Evolutionary conservation across 1,140 invertebrate genomes (phyloP).

Genomic region (Dendrolimus kikuchii): DNA sequence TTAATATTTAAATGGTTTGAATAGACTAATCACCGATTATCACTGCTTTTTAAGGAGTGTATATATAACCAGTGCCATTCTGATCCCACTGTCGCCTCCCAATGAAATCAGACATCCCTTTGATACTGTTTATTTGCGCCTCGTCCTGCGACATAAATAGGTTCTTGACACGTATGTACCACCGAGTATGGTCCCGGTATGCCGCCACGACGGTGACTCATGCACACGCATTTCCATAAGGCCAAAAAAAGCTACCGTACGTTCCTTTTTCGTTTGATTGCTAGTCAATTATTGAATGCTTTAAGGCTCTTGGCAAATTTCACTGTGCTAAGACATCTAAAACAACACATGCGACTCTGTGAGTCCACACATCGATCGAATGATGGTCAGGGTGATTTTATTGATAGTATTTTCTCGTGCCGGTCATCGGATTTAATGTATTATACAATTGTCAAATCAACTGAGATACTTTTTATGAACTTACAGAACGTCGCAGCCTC

Average conservation of each 20-base stretch:
- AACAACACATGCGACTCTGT: too few relatives aligned
- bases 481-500: too few relatives aligned
- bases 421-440: too few relatives aligned
- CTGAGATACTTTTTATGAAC: too few relatives aligned
- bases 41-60: too few relatives aligned
- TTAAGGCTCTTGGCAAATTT: slow-evolving; percentile 7
- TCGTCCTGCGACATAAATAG: slow-evolving; percentile 70
- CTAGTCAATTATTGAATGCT: slow-evolving; percentile 2
- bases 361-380: too few relatives aligned
- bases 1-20: too few relatives aligned
- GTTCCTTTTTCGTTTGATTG: slow-evolving; percentile 31
- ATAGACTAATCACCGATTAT: too few relatives aligned
- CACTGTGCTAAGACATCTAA: too few relatives aligned
- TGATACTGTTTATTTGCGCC: slow-evolving; percentile 70
- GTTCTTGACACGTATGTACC: slow-evolving; percentile 54
- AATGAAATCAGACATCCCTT: slow-evolving; percentile 58
- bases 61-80: not conserved
- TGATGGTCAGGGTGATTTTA: too few relatives aligned
- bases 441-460: too few relatives aligned
- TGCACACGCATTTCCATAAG: slow-evolving; percentile 40
- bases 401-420: too few relatives aligned
- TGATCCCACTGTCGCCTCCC: slow-evolving; percentile 28
- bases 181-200: slow-evolving; percentile 45
- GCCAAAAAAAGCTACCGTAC: slow-evolving; percentile 35
- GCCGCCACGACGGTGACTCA: slow-evolving; percentile 59